phyloP scores from a whole-genome alignment of 2,888 invertebrate species.

The Caenorhabditis sp. region DNA sequence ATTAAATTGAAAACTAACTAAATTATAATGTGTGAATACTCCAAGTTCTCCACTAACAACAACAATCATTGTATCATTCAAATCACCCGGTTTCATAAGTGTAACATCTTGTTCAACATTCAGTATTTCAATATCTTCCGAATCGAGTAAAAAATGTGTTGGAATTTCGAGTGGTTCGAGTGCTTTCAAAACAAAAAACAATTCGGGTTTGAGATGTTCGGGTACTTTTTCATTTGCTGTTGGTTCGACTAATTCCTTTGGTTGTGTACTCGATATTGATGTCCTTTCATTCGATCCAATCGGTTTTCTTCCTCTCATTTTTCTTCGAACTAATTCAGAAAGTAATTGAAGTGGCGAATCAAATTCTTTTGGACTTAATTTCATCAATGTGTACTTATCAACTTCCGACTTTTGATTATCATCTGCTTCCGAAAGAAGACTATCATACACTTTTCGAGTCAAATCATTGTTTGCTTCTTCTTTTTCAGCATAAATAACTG shows the following conservation, averaged over 20 bases:
- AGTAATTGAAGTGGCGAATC: slow-evolving; percentile 1
- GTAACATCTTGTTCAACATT: slow-evolving; percentile 12
- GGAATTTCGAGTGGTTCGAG: slow-evolving; percentile 33
- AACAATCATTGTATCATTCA: slow-evolving; percentile 27
- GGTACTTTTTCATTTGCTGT: slow-evolving; percentile 18
- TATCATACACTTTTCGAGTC: slow-evolving; percentile 3
- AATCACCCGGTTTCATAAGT: slow-evolving; percentile 22
- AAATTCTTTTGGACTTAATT: slow-evolving; percentile 1
- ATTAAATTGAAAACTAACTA: not conserved
- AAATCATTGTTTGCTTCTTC: not conserved
- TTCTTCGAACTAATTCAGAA: slow-evolving; percentile 4
- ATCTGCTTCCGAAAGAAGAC: not conserved
- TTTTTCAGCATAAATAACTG: not conserved
- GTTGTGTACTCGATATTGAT: not conserved
- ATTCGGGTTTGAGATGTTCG: slow-evolving; percentile 29
- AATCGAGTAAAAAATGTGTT: slow-evolving; percentile 20
- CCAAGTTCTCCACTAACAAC: slow-evolving; percentile 29
- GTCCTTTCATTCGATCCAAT: not conserved
- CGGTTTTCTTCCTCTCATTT: not conserved
- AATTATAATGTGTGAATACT: slow-evolving; percentile 14
- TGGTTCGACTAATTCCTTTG: slow-evolving; percentile 23
- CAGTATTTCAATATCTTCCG: slow-evolving; percentile 28
- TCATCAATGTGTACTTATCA: not conserved
- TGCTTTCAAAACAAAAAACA: slow-evolving; percentile 37
- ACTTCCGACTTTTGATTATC: not conserved